A percentile compares a stretch with the other conserved stretches of the same genome.
phyloP scores from a whole-genome alignment of 2,888 invertebrate genomes.

The Cylloceria caligata region DNA sequence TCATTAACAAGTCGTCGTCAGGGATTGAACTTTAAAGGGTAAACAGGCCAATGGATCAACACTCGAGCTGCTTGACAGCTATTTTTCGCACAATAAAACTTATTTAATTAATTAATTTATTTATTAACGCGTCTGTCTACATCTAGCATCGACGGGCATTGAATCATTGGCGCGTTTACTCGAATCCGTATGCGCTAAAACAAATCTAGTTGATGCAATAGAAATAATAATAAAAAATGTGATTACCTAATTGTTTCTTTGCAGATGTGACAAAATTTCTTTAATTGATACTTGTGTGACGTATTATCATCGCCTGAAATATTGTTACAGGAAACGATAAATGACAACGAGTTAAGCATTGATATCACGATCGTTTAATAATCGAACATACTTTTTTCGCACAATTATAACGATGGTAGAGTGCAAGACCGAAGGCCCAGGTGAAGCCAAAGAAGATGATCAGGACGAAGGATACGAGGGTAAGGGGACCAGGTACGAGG shows the following conservation, averaged over 20 bases:
- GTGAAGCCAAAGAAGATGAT: constrained; percentile 75
- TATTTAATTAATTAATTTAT: no score
- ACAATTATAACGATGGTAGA: constrained; percentile 64
- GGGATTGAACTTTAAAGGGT: not conserved
- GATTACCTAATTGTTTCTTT: constrained; percentile 43
- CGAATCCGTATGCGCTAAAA: not conserved
- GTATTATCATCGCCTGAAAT: not conserved
- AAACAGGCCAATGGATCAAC: constrained; percentile 5
- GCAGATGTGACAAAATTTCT: constrained; percentile 17
- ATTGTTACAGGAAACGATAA: constrained; percentile 18
- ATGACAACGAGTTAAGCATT: not conserved
- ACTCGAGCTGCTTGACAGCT: not conserved
- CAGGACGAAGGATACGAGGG: constrained; percentile 76
- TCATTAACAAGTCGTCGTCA: not conserved
- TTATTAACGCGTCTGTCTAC: no score
- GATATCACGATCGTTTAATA: constrained; percentile 52
- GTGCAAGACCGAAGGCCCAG: constrained; percentile 69
- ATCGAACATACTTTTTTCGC: constrained; percentile 61
- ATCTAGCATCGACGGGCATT: no score
- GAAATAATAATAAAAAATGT: not conserved
- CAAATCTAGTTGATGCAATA: not conserved
- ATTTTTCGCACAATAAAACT: no score
- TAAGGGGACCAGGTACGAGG: constrained; percentile 73
- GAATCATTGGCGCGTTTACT: constrained; percentile 15
- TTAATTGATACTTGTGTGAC: not conserved